Evolutionary conservation across 2,888 invertebrate genomes (phyloP), one percentile per base, ranked within the genome.

Genomic region (Salpingus planirostris): DNA sequence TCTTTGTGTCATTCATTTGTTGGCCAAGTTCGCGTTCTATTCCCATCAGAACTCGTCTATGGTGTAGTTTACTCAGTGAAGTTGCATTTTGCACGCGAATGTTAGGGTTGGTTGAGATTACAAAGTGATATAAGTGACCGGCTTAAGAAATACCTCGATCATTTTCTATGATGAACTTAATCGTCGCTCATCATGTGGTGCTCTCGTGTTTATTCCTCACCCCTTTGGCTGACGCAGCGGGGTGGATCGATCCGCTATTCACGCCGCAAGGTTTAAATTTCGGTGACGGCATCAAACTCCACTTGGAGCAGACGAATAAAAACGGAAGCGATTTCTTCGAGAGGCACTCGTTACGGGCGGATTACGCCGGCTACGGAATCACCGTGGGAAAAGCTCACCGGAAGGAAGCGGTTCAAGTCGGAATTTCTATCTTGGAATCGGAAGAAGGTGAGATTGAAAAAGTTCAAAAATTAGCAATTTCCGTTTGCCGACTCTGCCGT

Each of bases 311-410:
- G 29, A 45, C 46, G 1, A 48, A 50, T n/a, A 15, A 41, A n/a
- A 25, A 27, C 29, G 43, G 53, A 32, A 40, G 67, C 29, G 67
- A 67, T 18, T 60, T 71, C 40, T 52, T 74, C 29, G 68, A 69
- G 25, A 64, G 66, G 23, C 67, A 74, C 46, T 70, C 71, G 15
- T 57, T 76, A 33, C 68, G 68, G 41, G 63, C 74, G 48, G 71
- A 73, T 46, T 69, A 70, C 62, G 67, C 64, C 31, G 70, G 71
- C 43, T 67, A 67, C 44, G 70, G 70, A 22, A 65, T 76, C 38
- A 67, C 65, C 53, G 50, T 74, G 27, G 64, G 66, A 13, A 67
- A 67, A 51, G 67, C 69, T 8, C 59, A 65, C 21, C 64, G 65
- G 34, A 64, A 64, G 29, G 66, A 64, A 40, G 70, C 69, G 18